These are phyloP conservation scores for Deilephila porcellus DNA, from an alignment of 2,888 invertebrate species.

Conservation along the genomic window DNA sequence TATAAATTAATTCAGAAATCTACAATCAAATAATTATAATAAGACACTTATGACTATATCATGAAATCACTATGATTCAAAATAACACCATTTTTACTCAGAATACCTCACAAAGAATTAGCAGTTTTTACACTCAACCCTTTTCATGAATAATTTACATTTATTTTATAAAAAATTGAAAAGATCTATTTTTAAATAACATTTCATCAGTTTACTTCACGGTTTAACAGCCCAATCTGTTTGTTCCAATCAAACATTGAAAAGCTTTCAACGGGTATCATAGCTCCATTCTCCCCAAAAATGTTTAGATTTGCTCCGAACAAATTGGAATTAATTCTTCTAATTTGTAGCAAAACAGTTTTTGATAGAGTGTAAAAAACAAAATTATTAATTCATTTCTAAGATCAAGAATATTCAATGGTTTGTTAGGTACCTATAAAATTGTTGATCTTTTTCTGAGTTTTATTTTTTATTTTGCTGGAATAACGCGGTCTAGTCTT, in stretches of 20 bases:
- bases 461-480: no score
- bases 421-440: no score
- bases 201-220: conserved; percentile 13
- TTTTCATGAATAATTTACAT: neutral
- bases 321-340: conserved; percentile 8
- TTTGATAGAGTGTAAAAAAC: neutral
- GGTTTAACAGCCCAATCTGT: conserved; percentile 30
- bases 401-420: neutral
- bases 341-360: neutral
- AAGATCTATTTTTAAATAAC: neutral
- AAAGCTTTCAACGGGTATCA: conserved; percentile 63
- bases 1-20: no score
- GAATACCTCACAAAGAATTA: no score
- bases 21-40: no score
- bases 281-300: conserved; percentile 28
- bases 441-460: no score
- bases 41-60: no score
- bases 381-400: neutral
- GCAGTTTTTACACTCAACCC: neutral
- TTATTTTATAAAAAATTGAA: conserved; percentile 29
- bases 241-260: conserved; percentile 62
- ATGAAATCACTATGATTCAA: no score
- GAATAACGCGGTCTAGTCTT: no score
- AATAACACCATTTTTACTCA: no score
- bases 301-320: neutral